Conservation (phyloP, 2,113 vertebrate species). For the Ardeotis arabs region DNA sequence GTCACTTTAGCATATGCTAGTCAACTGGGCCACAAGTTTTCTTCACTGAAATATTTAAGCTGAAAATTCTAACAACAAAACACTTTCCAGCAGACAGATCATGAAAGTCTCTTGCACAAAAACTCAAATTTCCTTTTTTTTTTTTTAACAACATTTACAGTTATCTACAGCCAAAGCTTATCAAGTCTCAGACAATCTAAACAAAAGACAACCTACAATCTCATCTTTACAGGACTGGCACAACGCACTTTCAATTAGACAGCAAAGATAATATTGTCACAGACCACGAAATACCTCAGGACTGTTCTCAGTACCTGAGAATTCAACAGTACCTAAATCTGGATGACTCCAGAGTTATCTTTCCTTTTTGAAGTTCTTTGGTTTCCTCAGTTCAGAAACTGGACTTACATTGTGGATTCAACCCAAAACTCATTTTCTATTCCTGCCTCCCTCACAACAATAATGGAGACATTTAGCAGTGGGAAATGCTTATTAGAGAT, state of each 20-base stretch:
- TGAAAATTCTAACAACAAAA: background rate
- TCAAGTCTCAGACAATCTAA: background rate
- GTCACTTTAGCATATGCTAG: rapidly evolving
- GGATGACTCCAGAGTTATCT: background rate
- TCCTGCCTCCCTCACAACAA: background rate
- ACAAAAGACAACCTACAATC: background rate
- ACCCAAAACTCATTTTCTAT: slow-evolving; percentile 11
- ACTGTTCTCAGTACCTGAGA: background rate
- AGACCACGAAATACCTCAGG: background rate
- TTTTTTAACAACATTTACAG: background rate
- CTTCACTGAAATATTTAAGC: background rate
- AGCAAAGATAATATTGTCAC: background rate
- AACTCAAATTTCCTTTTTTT: background rate
- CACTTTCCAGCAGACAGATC: background rate
- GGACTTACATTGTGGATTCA: background rate
- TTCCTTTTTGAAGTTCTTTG: background rate
- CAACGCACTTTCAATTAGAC: background rate
- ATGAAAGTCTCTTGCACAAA: background rate
- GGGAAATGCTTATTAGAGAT: slow-evolving; percentile 19
- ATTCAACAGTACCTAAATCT: background rate
- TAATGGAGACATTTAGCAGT: background rate
- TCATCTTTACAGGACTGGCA: background rate
- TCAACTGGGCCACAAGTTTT: background rate
- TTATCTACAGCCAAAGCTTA: background rate
- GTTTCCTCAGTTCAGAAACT: background rate